phyloP scores from a whole-genome alignment of 2,113 vertebrate genomes.

The Hypocryptadius cinnamomeus region DNA sequence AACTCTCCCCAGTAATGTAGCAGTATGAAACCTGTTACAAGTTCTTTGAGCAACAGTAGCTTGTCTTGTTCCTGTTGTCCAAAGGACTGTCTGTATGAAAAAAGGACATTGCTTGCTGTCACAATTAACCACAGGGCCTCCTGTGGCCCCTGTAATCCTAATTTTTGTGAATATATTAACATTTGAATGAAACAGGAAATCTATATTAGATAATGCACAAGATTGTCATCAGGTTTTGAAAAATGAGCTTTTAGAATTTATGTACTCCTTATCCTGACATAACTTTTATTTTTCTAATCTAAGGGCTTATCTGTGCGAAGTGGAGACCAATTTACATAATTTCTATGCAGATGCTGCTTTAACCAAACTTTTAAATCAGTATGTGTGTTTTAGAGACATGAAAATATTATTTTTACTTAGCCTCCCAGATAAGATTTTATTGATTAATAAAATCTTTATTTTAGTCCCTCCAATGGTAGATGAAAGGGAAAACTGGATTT shows the following conservation, averaged over 20 bases:
- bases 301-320: not conserved
- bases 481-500: not conserved
- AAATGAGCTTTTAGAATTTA: not conserved
- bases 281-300: not conserved
- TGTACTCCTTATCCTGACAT: not conserved
- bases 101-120: not conserved
- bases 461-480: not conserved
- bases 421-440: not conserved
- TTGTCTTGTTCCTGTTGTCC: not conserved
- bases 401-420: not conserved
- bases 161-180: not conserved
- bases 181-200: not conserved
- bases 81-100: not conserved
- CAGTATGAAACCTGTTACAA: not conserved
- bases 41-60: not conserved
- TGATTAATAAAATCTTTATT: not conserved
- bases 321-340: not conserved
- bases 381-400: not conserved
- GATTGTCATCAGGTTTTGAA: not conserved
- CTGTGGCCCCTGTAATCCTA: not conserved
- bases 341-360: not conserved
- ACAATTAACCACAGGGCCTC: not conserved
- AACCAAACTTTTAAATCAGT: not conserved
- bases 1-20: accelerated
- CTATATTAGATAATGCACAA: not conserved